Conservation (phyloP, 2,888 invertebrate species). For the Dryadula phaetusa region DNA sequence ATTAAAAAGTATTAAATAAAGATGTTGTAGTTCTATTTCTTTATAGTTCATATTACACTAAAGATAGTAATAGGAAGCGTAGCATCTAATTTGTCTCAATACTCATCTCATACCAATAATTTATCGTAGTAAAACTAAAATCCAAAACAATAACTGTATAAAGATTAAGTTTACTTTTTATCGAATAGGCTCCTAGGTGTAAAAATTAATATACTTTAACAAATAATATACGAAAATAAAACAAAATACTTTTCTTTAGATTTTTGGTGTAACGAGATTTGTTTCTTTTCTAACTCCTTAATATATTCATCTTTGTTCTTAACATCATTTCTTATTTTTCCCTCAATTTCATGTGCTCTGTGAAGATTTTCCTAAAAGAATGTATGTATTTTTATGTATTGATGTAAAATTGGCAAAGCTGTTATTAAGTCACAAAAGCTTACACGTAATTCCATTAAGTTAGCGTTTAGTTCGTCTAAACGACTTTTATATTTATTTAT, state of each 20-base stretch:
- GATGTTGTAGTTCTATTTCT: not conserved
- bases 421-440: not conserved
- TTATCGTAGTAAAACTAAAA: not conserved
- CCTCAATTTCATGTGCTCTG: slow-evolving; percentile 53
- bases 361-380: slow-evolving; percentile 59
- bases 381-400: not conserved
- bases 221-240: not conserved
- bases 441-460: slow-evolving; percentile 65
- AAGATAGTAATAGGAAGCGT: no score
- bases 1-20: not conserved
- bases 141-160: not conserved
- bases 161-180: not conserved
- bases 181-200: not conserved
- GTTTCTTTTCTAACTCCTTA: slow-evolving; percentile 61
- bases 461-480: slow-evolving; percentile 55
- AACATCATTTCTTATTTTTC: slow-evolving; percentile 56
- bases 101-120: not conserved
- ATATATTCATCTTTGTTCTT: slow-evolving; percentile 62
- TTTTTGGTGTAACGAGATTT: slow-evolving; percentile 57
- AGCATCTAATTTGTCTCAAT: not conserved
- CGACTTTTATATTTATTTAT: slow-evolving; percentile 56
- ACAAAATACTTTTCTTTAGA: slow-evolving; percentile 60
- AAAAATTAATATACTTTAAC: not conserved
- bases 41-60: not conserved
- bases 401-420: not conserved